phyloP scores from a whole-genome alignment of 2,797 vertebrate species.

The Limosa lapponica region DNA sequence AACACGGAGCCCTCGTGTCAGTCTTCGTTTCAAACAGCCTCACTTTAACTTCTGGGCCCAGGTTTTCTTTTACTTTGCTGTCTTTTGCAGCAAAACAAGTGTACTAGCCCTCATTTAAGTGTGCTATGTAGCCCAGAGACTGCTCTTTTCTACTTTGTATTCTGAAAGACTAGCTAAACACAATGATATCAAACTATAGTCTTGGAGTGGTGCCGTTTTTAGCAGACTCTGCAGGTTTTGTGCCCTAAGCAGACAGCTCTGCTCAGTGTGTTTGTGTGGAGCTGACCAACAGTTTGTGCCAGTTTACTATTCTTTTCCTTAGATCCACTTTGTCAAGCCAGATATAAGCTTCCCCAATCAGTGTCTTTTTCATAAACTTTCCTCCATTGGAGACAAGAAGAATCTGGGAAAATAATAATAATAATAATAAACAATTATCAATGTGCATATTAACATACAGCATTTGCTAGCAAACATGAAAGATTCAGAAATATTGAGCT shows the following conservation, averaged over 20 bases:
- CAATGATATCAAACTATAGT: slow-evolving; percentile 66
- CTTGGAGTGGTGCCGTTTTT: slow-evolving; percentile 35
- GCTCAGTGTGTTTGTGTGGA: slow-evolving; percentile 87
- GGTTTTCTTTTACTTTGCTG: slow-evolving; percentile 31
- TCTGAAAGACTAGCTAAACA: slow-evolving; percentile 72
- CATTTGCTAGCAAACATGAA: background rate
- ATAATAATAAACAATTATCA: background rate
- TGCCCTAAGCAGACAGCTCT: slow-evolving; percentile 63
- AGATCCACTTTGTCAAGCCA: slow-evolving; percentile 99
- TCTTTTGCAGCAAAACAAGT: slow-evolving; percentile 46
- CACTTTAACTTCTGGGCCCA: slow-evolving; percentile 47
- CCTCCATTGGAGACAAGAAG: slow-evolving; percentile 97
- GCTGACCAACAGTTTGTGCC: slow-evolving; percentile 96
- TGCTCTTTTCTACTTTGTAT: slow-evolving; percentile 47
- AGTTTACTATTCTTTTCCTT: slow-evolving; percentile 97
- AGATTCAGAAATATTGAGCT: background rate
- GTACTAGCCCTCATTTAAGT: slow-evolving; percentile 63
- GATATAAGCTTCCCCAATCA: slow-evolving; percentile 97
- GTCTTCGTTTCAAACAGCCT: background rate
- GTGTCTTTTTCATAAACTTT: slow-evolving; percentile 98
- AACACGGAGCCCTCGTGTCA: background rate
- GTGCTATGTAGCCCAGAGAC: slow-evolving; percentile 62
- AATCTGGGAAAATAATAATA: no score
- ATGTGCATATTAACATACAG: background rate
- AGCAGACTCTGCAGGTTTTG: slow-evolving; percentile 62